phyloP scores from a whole-genome alignment of 2,113 vertebrate species.

The Oceanodroma tethys region DNA sequence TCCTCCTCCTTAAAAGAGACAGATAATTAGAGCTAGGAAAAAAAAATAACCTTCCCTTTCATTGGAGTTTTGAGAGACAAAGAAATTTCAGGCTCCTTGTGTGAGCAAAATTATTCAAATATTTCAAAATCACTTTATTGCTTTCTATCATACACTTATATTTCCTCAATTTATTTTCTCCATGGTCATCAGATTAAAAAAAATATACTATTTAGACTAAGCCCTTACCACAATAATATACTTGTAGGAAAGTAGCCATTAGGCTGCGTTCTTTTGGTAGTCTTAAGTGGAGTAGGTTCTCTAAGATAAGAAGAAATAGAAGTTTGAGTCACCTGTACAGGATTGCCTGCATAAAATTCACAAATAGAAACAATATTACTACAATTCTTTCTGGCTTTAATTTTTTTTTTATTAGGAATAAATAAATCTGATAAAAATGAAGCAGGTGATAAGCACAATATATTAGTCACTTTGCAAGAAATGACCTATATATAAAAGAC shows the following conservation, averaged over 20 bases:
- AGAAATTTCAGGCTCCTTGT: background rate
- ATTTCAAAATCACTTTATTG: background rate
- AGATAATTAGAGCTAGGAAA: background rate
- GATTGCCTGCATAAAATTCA: background rate
- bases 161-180: background rate
- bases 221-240: background rate
- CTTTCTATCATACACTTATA: background rate
- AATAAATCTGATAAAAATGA: slow-evolving; percentile 32
- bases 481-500: background rate
- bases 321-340: background rate
- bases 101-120: background rate
- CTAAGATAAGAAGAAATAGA: background rate
- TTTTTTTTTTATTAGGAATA: slow-evolving; percentile 53
- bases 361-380: background rate
- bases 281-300: background rate
- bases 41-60: background rate
- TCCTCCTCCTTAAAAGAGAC: background rate
- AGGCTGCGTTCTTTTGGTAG: background rate
- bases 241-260: background rate
- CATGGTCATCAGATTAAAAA: background rate
- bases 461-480: background rate
- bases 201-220: background rate
- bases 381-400: background rate
- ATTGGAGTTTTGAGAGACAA: background rate
- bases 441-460: background rate